Base-by-base conservation (phyloP, 2,113 vertebrate species). In the Nicator chloris region DNA sequence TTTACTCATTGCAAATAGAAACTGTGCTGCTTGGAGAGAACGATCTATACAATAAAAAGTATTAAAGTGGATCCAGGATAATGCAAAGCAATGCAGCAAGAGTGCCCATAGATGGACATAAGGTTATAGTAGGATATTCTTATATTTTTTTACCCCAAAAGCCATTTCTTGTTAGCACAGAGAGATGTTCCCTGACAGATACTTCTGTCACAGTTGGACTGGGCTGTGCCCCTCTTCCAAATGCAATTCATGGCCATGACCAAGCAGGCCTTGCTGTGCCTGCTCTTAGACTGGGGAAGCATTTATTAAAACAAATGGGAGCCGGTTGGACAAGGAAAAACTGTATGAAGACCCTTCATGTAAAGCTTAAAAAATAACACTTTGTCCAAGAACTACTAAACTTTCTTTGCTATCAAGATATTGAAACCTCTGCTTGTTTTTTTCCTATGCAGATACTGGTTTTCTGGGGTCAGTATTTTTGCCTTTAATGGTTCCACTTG, bases 101-200 rank as follows among this genome's bases (percentile, higher is more conserved):
- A 37, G 75, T 14, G 37, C 1, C 1, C 3, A 0, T 45, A 54
- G 85, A n/a, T 60, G 35, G 60, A 31, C 0, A 0, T 28, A 40
- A 65, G 27, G 47, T 82, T 85, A 40, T 2, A 69, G 33, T 4
- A 33, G 26, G 8, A 3, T 54, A 15, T 57, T 35, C 13, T 51
- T 13, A 3, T 6, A 5, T 9, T 27, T 23, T 40, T 23, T 22
- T 16, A 9, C 15, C 7, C 35, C 21, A 28, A 59, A 80, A 73
- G 30, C 19, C 11, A 7, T 54, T 86, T 86, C 35, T 88, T 81
- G 40, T 81, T 64, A 88, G 37, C 30, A 33, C 7, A 50, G 71
- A 76, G 81, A 40, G 37, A 13, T 35, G 19, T 42, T 88, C 72
- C 30, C 50, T 42, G 24, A 30, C 44, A 86, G 56, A n/a, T 4